Evolutionary conservation across 2,113 vertebrate genomes (phyloP), one percentile per base, ranked within the genome.

Genomic region (Leiothrix lutea): DNA sequence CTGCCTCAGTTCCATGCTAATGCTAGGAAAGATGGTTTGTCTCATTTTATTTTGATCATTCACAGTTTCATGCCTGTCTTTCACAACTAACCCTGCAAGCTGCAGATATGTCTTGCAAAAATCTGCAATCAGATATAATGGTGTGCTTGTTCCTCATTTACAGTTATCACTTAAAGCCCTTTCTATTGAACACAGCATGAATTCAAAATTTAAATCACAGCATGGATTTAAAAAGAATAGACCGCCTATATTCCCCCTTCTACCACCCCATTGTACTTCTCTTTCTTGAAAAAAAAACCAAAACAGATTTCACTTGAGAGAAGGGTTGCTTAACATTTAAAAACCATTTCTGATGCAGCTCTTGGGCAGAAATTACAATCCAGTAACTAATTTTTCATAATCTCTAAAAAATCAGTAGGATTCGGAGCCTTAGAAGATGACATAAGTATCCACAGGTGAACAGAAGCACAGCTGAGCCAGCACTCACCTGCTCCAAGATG

Each of bases 251-350:
- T 24, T 44, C 14, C 19, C 11, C 6, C 17, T 73, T 35, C 56
- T 20, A 29, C 11, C 11, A 24, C 2, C 2, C 1, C 7, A 24
- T 4, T 5, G 1, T 22, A 29, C 60, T 67, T 88, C 35, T 12
- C 21, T 69, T 64, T 29, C 62, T 64, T n/a, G 13, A 5, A 53
- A 38, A n/a, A 38, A 42, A 29, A 65, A 70, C 29, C 20, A 44
- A 19, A 13, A 20, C 21, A 53, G 9, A n/a, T 20, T n/a, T 62
- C 40, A 71, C 17, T 71, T 74, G 14, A 81, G 12, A 29, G 31
- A 64, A 67, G 5, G 3, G 22, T 40, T 73, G 61, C 36, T 56
- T 61, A 67, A 77, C 11, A 66, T 48, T 38, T 53, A 25, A 66
- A 94, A 85, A 54, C 8, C 29, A 77, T 3, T 23, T 83, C 23